These are phyloP conservation scores for Ascaphus truei DNA, from an alignment of 2,113 vertebrate genomes.

Conservation along the genomic window DNA sequence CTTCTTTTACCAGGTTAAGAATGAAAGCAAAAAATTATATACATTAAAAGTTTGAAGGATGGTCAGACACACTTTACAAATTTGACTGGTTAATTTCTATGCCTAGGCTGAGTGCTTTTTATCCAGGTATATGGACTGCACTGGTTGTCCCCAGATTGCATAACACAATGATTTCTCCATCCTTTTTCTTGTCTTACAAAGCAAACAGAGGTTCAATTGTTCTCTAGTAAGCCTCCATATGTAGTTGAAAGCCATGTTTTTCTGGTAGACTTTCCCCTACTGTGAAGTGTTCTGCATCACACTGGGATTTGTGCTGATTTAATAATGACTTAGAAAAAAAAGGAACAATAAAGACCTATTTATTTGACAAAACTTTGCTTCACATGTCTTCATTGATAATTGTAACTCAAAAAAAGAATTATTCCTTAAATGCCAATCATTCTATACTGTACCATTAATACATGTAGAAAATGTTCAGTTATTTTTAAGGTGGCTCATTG, in stretches of 20 bases:
- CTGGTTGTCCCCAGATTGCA: background rate
- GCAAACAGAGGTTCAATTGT: background rate
- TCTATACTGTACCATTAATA: background rate
- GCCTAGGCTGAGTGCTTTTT: too few species aligned
- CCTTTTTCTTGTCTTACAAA: background rate
- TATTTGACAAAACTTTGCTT: background rate
- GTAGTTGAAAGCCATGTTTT: background rate
- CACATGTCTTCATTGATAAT: background rate
- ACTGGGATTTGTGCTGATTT: constrained; percentile 9
- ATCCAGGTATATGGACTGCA: too few species aligned
- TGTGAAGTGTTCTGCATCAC: constrained; percentile 6
- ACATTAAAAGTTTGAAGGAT: too few species aligned
- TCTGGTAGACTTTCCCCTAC: background rate
- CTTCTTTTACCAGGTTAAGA: too few species aligned
- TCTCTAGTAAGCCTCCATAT: background rate
- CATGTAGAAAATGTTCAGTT: too few species aligned
- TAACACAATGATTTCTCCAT: background rate
- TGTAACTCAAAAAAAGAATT: background rate
- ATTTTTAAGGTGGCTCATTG: background rate
- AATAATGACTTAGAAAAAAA: background rate
- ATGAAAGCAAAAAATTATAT: too few species aligned
- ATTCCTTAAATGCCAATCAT: background rate
- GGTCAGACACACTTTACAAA: too few species aligned
- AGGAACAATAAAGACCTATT: background rate
- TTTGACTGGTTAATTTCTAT: too few species aligned